phyloP scores from a whole-genome alignment of 2,888 invertebrate species.

The Spilosoma lubricipeda region DNA sequence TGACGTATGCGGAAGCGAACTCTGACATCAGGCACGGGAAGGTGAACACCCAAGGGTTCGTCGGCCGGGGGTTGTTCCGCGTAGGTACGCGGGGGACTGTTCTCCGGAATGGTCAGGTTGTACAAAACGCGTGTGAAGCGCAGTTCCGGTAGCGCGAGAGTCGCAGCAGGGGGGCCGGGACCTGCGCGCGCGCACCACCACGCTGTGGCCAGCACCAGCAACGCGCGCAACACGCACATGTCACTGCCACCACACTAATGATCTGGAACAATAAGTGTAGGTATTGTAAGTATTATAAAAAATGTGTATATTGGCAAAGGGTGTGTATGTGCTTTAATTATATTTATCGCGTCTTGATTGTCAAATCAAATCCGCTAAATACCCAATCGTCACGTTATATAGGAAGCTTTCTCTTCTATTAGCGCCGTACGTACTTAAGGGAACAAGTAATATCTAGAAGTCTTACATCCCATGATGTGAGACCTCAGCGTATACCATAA shows the following conservation, averaged over 20 bases:
- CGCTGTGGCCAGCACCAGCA: slow-evolving; percentile 70
- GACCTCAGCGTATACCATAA: too few relatives aligned
- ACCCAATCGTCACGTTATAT: too few relatives aligned
- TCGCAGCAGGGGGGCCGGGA: slow-evolving; percentile 54
- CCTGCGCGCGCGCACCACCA: slow-evolving; percentile 68
- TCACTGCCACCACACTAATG: slow-evolving; percentile 30
- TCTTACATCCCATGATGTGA: too few relatives aligned
- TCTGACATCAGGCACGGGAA: slow-evolving; percentile 71
- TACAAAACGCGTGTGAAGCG: slow-evolving; percentile 91
- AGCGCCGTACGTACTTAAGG: too few relatives aligned
- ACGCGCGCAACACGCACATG: slow-evolving; percentile 57
- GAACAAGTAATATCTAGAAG: too few relatives aligned
- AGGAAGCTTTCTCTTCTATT: too few relatives aligned
- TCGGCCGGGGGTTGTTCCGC: slow-evolving; percentile 90
- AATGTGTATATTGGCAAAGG: too few relatives aligned
- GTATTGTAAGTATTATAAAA: neutral
- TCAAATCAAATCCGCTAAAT: too few relatives aligned
- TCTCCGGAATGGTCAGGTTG: slow-evolving; percentile 97
- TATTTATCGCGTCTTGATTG: too few relatives aligned
- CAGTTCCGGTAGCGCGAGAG: slow-evolving; percentile 65
- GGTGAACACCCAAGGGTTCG: slow-evolving; percentile 92
- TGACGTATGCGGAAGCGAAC: slow-evolving; percentile 95
- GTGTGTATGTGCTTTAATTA: too few relatives aligned
- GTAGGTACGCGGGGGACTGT: slow-evolving; percentile 96
- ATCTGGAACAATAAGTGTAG: slow-evolving; percentile 4